Evolutionary conservation across 2,888 invertebrate species (phyloP), one percentile per base, ranked within the genome.

Genomic region (Pachymerium ferrugineum): DNA sequence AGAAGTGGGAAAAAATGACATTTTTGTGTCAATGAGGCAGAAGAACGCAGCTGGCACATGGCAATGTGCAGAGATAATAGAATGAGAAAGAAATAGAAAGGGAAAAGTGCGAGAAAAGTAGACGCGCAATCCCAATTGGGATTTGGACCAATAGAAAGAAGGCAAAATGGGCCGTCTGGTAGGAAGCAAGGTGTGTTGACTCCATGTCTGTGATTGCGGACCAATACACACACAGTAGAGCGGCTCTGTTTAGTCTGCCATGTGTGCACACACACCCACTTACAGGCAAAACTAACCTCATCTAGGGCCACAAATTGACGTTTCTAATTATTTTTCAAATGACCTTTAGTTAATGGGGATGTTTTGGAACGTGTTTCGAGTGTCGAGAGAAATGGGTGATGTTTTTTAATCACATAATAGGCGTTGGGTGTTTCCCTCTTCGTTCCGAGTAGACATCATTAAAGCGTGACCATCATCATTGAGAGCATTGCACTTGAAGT

Each of bases 41-140:
- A 47, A 47, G 47, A 47, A 47, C 47, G 47, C 47, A 47, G 47
- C 47, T 47, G 47, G 47, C 47, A 47, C 47, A 47, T 47, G 47
- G 47, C n/a, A 47, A 47, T 19, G 16, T 47, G 47, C 19, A 47
- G 47, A 47, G 47, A 47, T 47, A 47, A 47, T 47, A 47, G 47
- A 47, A 47, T 19, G n/a, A n/a, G n/a, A n/a, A n/a, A n/a, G n/a
- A n/a, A n/a, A n/a, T n/a, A n/a, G n/a, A n/a, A n/a, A n/a, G n/a
- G n/a, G 47, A 47, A 47, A 47, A 47, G 47, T 16, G 47, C 47
- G 47, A 47, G 47, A 47, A 47, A 47, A 8, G 47, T 47, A 47
- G 47, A 47, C 6, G 47, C 47, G 19, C 47, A 47, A 47, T 47
- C 47, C 1, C 47, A 47, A 47, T 47, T 47, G 47, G 47, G 47